phyloP scores from a whole-genome alignment of 2,888 invertebrate species.

The Acleris emargana region DNA sequence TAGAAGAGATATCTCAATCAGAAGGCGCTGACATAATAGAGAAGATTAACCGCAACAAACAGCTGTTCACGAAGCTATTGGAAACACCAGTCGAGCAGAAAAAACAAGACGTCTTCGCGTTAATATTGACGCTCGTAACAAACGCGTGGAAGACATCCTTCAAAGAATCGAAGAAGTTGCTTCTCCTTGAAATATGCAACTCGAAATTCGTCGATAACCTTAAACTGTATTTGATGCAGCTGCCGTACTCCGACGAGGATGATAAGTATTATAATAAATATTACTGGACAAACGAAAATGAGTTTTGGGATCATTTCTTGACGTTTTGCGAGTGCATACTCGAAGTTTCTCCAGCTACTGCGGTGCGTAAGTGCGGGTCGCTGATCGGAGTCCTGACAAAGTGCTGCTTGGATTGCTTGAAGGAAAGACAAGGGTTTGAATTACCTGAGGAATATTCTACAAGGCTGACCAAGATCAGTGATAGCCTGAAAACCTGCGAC shows the following conservation, averaged over 20 bases:
- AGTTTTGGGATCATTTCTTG: slow-evolving; percentile 67
- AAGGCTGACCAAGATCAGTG: slow-evolving; percentile 52
- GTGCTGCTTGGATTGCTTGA: slow-evolving; percentile 57
- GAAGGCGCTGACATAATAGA: slow-evolving; percentile 61
- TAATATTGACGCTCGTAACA: slow-evolving; percentile 66
- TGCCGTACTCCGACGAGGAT: slow-evolving; percentile 53
- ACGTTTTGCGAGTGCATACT: slow-evolving; percentile 63
- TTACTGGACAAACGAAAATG: slow-evolving; percentile 64
- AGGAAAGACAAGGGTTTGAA: slow-evolving; percentile 51
- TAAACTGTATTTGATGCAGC: slow-evolving; percentile 61
- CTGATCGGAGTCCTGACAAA: slow-evolving; percentile 59
- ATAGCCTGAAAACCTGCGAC: slow-evolving; percentile 51
- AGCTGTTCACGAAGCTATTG: slow-evolving; percentile 59
- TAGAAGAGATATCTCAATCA: slow-evolving; percentile 59
- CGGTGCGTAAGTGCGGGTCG: slow-evolving; percentile 60
- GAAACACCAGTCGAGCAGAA: slow-evolving; percentile 50
- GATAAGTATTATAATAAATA: slow-evolving; percentile 47
- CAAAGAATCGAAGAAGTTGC: slow-evolving; percentile 58
- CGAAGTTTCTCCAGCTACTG: slow-evolving; percentile 60
- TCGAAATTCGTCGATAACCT: slow-evolving; percentile 59
- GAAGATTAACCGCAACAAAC: slow-evolving; percentile 57
- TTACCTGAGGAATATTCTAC: slow-evolving; percentile 49
- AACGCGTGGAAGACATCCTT: slow-evolving; percentile 66
- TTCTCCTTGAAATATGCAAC: slow-evolving; percentile 64
- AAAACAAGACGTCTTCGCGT: slow-evolving; percentile 59